phyloP scores from a whole-genome alignment of 2,888 invertebrate genomes.

The Choreutis nemorana region DNA sequence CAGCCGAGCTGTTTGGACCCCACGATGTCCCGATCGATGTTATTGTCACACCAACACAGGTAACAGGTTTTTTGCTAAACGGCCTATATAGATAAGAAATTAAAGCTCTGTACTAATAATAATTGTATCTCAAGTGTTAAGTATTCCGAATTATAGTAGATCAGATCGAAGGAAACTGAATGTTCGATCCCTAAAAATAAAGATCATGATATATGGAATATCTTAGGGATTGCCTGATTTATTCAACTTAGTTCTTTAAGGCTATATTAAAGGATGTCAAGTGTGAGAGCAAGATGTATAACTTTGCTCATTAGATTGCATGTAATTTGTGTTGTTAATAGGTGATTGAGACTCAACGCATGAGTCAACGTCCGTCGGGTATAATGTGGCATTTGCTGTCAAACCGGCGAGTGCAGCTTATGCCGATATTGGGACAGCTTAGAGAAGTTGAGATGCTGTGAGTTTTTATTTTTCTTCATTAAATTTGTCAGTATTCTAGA shows the following conservation, averaged over 20 bases:
- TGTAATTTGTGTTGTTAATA: too few relatives aligned
- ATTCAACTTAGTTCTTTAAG: too few relatives aligned
- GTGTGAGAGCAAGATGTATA: too few relatives aligned
- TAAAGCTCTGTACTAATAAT: not conserved
- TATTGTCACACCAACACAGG: conserved; percentile 85
- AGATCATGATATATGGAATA: too few relatives aligned
- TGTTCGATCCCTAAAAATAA: conserved; percentile 67
- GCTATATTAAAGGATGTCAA: too few relatives aligned
- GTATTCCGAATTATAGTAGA: too few relatives aligned
- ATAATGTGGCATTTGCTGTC: conserved; percentile 83
- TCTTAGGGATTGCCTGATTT: too few relatives aligned
- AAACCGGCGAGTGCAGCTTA: conserved; percentile 72
- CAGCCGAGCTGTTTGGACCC: conserved; percentile 75
- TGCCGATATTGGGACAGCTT: conserved; percentile 77
- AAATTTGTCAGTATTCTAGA: not conserved
- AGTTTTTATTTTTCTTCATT: too few relatives aligned
- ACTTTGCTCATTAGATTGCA: too few relatives aligned
- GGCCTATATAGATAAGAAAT: not conserved
- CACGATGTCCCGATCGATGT: conserved; percentile 88
- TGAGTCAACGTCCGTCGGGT: conserved; percentile 70
- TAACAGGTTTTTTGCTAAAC: conserved; percentile 32
- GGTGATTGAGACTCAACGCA: conserved; percentile 57
- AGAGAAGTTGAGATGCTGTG: conserved; percentile 74
- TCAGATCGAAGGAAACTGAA: conserved; percentile 74
- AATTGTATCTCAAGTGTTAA: not conserved